Percentiles rank a stretch among this genome's conserved stretches.
These are phyloP conservation scores for Dolichallabes microphthalmus DNA, from an alignment of 2,113 vertebrate species.

Conservation along the genomic window DNA sequence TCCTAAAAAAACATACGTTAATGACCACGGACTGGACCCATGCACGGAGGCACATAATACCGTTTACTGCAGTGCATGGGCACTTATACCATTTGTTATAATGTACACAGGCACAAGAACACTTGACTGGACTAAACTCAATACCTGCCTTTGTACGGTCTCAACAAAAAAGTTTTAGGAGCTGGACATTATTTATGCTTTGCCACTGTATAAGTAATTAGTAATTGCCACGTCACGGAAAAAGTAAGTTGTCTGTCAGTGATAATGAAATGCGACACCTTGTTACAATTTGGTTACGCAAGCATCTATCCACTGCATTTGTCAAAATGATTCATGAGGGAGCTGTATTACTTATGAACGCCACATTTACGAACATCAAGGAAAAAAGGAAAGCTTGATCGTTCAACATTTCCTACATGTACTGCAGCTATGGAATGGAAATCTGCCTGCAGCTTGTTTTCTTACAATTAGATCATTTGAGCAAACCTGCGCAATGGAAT, in stretches of 20 bases:
- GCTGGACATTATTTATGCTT: neutral
- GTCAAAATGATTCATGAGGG: conserved; percentile 15
- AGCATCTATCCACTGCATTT: neutral
- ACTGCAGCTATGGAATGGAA: neutral
- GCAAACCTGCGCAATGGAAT: neutral
- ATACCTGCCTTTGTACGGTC: neutral
- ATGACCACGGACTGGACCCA: conserved; percentile 57
- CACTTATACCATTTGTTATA: conserved; percentile 41
- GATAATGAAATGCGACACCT: neutral
- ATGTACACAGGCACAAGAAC: conserved; percentile 14
- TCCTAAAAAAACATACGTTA: conserved; percentile 68
- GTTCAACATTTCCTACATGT: neutral
- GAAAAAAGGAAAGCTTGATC: neutral
- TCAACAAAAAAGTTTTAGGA: neutral
- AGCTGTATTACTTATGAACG: neutral
- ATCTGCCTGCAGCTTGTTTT: conserved; percentile 15
- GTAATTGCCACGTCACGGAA: neutral
- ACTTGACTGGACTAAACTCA: conserved; percentile 9
- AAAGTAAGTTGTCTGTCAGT: neutral
- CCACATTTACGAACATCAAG: conserved; percentile 17
- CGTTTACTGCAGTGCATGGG: conserved; percentile 47
- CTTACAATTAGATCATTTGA: neutral
- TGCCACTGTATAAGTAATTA: neutral
- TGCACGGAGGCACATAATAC: conserved; percentile 44
- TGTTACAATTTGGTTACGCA: neutral